These are phyloP conservation scores for Rhodophaea formosa DNA, from an alignment of 2,888 invertebrate species.

Conservation along the genomic window DNA sequence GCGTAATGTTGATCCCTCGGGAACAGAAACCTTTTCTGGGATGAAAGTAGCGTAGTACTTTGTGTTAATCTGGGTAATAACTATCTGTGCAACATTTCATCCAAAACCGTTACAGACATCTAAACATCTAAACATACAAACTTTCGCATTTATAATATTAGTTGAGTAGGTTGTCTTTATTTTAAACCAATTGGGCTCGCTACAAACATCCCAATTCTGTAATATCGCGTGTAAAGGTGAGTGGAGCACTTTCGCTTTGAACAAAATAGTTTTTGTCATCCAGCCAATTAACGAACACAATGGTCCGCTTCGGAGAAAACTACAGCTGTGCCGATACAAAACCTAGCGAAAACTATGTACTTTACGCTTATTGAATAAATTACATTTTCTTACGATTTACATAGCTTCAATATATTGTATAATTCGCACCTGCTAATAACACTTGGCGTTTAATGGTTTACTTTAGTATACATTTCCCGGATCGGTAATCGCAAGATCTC, in stretches of 20 bases:
- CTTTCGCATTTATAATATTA: too few relatives aligned
- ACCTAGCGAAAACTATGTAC: not conserved
- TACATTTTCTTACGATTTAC: not conserved
- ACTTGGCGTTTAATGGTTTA: too few relatives aligned
- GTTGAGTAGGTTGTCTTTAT: not conserved
- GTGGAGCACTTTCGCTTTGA: slow-evolving; percentile 15
- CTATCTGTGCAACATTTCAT: too few relatives aligned
- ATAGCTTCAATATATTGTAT: not conserved
- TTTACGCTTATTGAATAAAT: not conserved
- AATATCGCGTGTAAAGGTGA: slow-evolving; percentile 12
- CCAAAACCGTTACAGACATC: too few relatives aligned
- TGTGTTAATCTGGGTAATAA: too few relatives aligned
- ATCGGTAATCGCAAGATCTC: too few relatives aligned
- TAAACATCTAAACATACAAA: too few relatives aligned
- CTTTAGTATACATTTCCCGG: too few relatives aligned
- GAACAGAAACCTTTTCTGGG: too few relatives aligned
- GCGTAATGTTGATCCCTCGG: too few relatives aligned
- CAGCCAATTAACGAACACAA: not conserved
- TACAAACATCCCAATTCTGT: not conserved
- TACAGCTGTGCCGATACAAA: not conserved
- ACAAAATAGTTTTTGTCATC: not conserved
- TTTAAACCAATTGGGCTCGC: not conserved
- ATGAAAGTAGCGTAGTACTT: too few relatives aligned
- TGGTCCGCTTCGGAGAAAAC: not conserved
- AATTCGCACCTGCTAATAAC: too few relatives aligned